Conservation (phyloP, 2,113 vertebrate genomes). For the Synodontis membranacea region DNA sequence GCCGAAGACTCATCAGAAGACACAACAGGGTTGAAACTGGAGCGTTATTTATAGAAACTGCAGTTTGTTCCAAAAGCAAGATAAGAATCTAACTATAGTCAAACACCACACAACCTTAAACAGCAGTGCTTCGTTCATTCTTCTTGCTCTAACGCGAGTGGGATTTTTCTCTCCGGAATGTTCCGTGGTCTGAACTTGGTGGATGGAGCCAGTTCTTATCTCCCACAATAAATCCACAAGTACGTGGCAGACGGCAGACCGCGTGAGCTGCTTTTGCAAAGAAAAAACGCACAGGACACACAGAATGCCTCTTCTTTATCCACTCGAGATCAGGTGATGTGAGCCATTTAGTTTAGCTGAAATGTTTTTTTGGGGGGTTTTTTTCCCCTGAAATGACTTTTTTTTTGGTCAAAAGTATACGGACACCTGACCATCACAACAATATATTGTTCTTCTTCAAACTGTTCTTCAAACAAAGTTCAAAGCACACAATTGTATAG, state of each 20-base stretch:
- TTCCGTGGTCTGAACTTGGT: conserved; percentile 2
- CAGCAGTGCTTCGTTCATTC: background rate
- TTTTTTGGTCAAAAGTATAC: too few species aligned
- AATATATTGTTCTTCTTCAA: background rate
- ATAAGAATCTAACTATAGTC: background rate
- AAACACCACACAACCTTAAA: background rate
- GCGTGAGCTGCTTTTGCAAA: background rate
- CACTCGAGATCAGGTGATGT: background rate
- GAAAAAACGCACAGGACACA: background rate
- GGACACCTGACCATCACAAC: background rate
- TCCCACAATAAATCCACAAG: conserved; percentile 12
- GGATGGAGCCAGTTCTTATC: conserved; percentile 19
- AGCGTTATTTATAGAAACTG: background rate
- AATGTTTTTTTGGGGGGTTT: too few species aligned
- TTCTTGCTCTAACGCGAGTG: background rate
- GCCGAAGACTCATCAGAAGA: conserved; percentile 8
- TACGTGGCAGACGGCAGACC: background rate
- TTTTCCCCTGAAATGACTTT: too few species aligned
- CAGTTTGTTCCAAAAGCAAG: background rate
- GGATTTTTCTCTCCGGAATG: conserved; percentile 26
- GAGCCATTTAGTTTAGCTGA: background rate
- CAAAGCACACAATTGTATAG: background rate
- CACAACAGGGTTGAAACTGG: background rate
- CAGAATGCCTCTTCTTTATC: background rate
- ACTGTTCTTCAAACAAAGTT: background rate